Evolutionary conservation across 2,113 vertebrate genomes (phyloP), one percentile per base, ranked within the genome.

Genomic region (Lycocorax pyrrhopterus): DNA sequence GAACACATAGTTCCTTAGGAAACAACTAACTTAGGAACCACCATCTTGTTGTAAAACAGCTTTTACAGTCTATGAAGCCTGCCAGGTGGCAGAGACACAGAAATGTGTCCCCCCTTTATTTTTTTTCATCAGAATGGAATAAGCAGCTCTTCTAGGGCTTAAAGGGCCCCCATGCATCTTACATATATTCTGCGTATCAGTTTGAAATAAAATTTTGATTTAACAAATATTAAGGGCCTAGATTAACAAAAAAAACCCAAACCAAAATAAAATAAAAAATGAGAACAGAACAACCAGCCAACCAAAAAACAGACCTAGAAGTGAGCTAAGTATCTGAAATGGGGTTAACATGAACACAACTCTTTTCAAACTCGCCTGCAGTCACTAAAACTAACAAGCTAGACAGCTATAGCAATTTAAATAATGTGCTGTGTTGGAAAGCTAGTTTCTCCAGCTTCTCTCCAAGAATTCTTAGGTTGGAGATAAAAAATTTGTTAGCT

Each of bases 61-160:
- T 52, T 60, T 84, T 58, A 3, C 5, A 30, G 6, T 60, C 15
- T 73, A 35, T 56, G 14, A 44, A 77, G 10, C 6, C 21, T 69
- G 10, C 2, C 11, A 84, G 44, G 35, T 56, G 8, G 3, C 32
- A 77, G 16, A 22, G 33, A 19, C 27, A 47, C 20, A 46, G 16
- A 47, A 71, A 14, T 41, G 0, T 35, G 5, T 25, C 6, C 5
- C 4, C 20, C 4, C 0, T 9, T 10, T 39, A 43, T 35, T 49
- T 47, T 35, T 49, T n/a, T 14, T 3, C 2, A 5, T 66, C 25
- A 58, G 12, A 66, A 60, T 46, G 33, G 30, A 74, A 74, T 5
- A 20, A 51, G 35, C 16, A 63, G 7, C 12, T 80, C 5, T 59
- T 69, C 30, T 52, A 56, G 32, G 7, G 8, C 29, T 72, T 67